Evolutionary conservation across 2,797 vertebrate species (phyloP), one percentile per base, ranked within the genome.

Genomic region (Liasis olivaceus): DNA sequence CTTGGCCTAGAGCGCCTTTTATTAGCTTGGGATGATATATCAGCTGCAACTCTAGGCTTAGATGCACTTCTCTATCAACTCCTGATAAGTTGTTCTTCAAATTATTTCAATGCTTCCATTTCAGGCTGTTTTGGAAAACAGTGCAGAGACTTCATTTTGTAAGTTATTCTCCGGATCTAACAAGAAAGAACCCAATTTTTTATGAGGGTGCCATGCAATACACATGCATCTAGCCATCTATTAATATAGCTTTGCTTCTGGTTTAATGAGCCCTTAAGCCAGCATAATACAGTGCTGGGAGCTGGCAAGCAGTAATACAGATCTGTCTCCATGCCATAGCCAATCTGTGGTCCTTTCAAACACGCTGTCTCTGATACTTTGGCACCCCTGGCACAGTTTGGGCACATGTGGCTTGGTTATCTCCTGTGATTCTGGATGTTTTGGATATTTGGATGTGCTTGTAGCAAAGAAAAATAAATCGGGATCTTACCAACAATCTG

Each of bases 391-490:
- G 47, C 47, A 85, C 17, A 86, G 62, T 22, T 36, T 42, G 28
- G 62, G 22, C 14, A 56, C 77, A 6, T 0, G 0, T 9, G 15
- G 42, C 91, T 94, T 36, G 64, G 89, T 69, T 88, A 90, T 89
- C 92, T 36, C 15, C 11, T 90, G 31, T 3, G 13, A 90, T 92
- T 63, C 14, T 60, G 69, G 14, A 22, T 77, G 11, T 0, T 90
- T 95, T 93, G 92, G 62, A 89, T 90, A 31, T 90, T 66, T 91
- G 91, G 88, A 89, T 60, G 20, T 81, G 72, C 20, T 81, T 47
- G 94, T 28, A 26, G 81, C 22, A 4, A 94, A 31, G 95, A 89
- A 2, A 42, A 77, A 8, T 62, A 31, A 84, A 88, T 64, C 47
- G 14, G 1, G 26, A 28, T 88, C n/a, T 81, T 17, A 28, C 17